Conservation (phyloP, 2,113 vertebrate species). For the Thunnus maccoyii region DNA sequence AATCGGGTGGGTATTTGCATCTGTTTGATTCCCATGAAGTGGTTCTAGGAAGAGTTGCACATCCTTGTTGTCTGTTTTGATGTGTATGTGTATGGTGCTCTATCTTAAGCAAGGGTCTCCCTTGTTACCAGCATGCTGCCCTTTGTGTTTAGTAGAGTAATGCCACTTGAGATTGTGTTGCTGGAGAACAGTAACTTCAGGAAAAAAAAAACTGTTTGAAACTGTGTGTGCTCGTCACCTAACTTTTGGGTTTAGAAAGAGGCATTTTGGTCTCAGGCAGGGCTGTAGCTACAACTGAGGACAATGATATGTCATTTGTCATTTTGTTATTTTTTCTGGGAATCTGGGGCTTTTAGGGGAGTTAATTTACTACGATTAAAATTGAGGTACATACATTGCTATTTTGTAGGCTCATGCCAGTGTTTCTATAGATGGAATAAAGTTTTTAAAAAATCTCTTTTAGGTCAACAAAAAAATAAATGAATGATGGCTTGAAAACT, state of each 20-base stretch:
- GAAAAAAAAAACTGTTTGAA: background rate
- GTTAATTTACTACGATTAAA: background rate
- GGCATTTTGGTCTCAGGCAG: background rate
- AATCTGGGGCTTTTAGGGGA: background rate
- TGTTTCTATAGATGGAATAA: too few relatives aligned
- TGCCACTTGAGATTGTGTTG: too few relatives aligned
- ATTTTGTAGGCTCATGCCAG: background rate
- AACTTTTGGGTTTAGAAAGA: background rate
- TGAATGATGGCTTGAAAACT: too few relatives aligned
- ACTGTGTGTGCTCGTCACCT: background rate
- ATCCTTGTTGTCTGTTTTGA: slow-evolving; percentile 3
- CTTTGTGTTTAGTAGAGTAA: background rate
- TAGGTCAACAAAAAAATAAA: background rate
- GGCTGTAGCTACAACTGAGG: background rate
- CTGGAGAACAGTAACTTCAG: too few relatives aligned
- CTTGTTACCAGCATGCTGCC: background rate
- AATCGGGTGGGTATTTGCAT: slow-evolving; percentile 19
- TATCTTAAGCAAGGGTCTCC: background rate
- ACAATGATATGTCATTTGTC: background rate
- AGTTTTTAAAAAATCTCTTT: background rate
- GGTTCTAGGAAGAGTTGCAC: slow-evolving; percentile 7
- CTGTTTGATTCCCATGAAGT: slow-evolving; percentile 53
- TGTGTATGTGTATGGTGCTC: slow-evolving; percentile 1
- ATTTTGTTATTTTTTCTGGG: background rate
- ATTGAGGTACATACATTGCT: background rate